Evolutionary conservation across 2,113 vertebrate species (phyloP).

Genomic region (Capra hircus): DNA sequence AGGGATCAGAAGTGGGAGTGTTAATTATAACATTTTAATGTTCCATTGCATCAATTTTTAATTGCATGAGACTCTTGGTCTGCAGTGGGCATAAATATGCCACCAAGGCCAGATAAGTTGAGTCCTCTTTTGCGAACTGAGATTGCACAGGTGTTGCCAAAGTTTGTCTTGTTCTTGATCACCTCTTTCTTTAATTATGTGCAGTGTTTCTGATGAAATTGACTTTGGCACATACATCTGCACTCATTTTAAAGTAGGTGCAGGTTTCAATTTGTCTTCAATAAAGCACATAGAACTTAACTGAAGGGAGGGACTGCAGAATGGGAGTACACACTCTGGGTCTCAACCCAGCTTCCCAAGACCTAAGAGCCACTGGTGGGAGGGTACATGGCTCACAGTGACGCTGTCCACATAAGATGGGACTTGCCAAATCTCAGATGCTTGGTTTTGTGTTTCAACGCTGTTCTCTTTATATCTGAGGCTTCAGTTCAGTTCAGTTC

Average conservation of each 20-base stretch:
- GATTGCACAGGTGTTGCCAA: neutral
- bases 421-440: neutral
- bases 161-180: neutral
- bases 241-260: neutral
- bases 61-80: neutral
- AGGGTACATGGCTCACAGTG: neutral
- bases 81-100: neutral
- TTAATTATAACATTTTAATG: neutral
- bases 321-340: neutral
- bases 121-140: neutral
- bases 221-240: neutral
- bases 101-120: neutral
- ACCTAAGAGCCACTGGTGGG: neutral
- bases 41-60: neutral
- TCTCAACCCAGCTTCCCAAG: neutral
- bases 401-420: neutral
- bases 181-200: neutral
- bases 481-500: neutral
- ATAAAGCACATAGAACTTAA: neutral
- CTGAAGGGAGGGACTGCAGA: neutral
- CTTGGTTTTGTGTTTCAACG: neutral
- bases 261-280: neutral
- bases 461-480: neutral
- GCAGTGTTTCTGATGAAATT: neutral
- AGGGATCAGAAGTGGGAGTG: neutral